phyloP scores from a whole-genome alignment of 2,113 vertebrate species.

The Grus americana region DNA sequence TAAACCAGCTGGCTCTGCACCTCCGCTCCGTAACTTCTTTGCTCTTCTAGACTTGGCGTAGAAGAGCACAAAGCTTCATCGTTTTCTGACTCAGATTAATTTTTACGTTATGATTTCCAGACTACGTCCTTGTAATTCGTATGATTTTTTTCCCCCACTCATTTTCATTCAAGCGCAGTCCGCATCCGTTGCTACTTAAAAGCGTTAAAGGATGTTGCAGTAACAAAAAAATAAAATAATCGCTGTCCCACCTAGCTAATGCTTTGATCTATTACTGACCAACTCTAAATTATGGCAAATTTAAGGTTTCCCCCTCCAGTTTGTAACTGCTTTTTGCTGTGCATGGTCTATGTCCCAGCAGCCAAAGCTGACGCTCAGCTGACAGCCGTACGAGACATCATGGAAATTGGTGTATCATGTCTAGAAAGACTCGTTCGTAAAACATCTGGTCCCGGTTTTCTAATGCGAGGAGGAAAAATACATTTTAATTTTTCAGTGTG shows the following conservation, averaged over 20 bases:
- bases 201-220: rapidly evolving
- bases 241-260: not conserved
- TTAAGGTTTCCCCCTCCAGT: not conserved
- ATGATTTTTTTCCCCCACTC: not conserved
- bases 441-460: slow-evolving; percentile 7
- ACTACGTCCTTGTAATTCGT: not conserved
- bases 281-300: not conserved
- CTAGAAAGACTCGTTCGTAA: not conserved
- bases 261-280: not conserved
- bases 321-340: not conserved
- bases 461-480: not conserved
- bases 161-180: not conserved
- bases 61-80: not conserved
- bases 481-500: not conserved
- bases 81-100: too few species aligned
- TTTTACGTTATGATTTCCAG: not conserved
- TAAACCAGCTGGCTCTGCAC: too few species aligned
- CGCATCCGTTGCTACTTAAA: not conserved
- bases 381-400: not conserved
- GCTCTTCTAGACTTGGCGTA: not conserved
- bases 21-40: not conserved
- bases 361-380: not conserved
- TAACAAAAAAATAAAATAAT: not conserved
- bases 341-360: not conserved
- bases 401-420: not conserved